A percentile compares a stretch with the other conserved stretches of the same genome.
Evolutionary conservation across 2,797 vertebrate species (phyloP).

Genomic region (Pseudochromis fuscus): DNA sequence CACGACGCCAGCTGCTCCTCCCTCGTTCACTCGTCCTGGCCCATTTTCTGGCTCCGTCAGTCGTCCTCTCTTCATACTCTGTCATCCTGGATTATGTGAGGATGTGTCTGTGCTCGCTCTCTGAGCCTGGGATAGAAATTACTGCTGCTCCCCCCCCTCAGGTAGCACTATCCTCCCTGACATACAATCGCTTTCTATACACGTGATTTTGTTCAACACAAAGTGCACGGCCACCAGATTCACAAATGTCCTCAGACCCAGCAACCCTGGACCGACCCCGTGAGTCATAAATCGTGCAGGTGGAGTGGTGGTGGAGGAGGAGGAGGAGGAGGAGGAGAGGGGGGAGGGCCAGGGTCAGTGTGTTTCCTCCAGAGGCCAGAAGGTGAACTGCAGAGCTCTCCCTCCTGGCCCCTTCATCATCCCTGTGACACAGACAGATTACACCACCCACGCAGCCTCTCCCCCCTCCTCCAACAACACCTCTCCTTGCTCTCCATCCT

Average conservation of each 20-base stretch:
- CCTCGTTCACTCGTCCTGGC: slow-evolving; percentile 44
- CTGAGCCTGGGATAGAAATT: slow-evolving; percentile 50
- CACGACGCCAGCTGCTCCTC: slow-evolving; percentile 20
- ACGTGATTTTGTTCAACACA: slow-evolving; percentile 37
- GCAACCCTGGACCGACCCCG: slow-evolving; percentile 72
- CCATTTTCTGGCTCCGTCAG: slow-evolving; percentile 40
- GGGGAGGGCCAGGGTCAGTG: slow-evolving; percentile 76
- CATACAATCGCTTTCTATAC: slow-evolving; percentile 45
- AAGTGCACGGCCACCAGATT: slow-evolving; percentile 29
- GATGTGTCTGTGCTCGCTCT: slow-evolving; percentile 48
- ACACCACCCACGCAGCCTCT: slow-evolving; percentile 65
- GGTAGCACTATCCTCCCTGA: slow-evolving; percentile 57
- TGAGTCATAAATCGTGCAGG: slow-evolving; percentile 78
- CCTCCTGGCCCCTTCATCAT: slow-evolving; percentile 84
- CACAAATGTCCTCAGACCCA: slow-evolving; percentile 62
- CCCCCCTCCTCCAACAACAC: slow-evolving; percentile 21
- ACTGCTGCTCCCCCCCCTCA: slow-evolving; percentile 32
- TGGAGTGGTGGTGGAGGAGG: slow-evolving; percentile 55
- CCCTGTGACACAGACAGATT: slow-evolving; percentile 84
- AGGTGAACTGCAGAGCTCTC: slow-evolving; percentile 83
- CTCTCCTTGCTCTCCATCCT: slow-evolving; percentile 56
- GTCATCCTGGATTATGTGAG: slow-evolving; percentile 58
- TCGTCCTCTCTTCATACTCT: slow-evolving; percentile 44
- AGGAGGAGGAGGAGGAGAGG: slow-evolving; percentile 59
- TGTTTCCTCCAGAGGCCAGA: slow-evolving; percentile 84